A percentile compares a stretch with the other conserved stretches of the same genome.
Evolutionary conservation across 1,140 invertebrate species (phyloP).

Genomic region (Dolichoris vasculosae): DNA sequence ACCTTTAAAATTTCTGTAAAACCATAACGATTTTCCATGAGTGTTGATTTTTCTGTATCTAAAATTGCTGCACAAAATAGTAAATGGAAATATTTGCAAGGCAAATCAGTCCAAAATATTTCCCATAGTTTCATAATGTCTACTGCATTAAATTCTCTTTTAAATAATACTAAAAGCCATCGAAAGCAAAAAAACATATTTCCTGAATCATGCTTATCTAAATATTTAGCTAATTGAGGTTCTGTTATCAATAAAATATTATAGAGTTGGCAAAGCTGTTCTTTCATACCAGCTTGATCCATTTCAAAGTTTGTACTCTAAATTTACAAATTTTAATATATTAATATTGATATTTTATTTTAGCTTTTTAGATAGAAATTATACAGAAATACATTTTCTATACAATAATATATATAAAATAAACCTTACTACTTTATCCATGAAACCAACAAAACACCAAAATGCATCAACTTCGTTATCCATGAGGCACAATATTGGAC

Average conservation of each 20-base stretch:
- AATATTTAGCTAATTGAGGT: constrained; percentile 89
- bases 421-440: constrained; percentile 91
- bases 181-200: constrained; percentile 99
- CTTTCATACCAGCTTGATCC: constrained; percentile 97
- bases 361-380: not conserved
- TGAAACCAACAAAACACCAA: constrained; percentile 99
- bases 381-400: not conserved
- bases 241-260: constrained; percentile 87
- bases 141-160: constrained; percentile 84
- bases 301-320: constrained; percentile 97
- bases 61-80: constrained; percentile 93
- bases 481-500: constrained; percentile 93
- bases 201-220: constrained; percentile 92
- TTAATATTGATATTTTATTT: not conserved
- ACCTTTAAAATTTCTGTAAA: constrained; percentile 98
- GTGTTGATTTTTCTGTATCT: constrained; percentile 87
- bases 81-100: constrained; percentile 95
- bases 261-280: constrained; percentile 90
- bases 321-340: constrained; percentile 56
- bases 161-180: constrained; percentile 90
- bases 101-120: constrained; percentile 92
- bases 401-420: not conserved
- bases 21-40: constrained; percentile 93
- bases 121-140: constrained; percentile 89
- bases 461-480: constrained; percentile 96